These are phyloP conservation scores for Cardiocondyla obscurior DNA, from an alignment of 1,140 invertebrate species.

Conservation along the genomic window DNA sequence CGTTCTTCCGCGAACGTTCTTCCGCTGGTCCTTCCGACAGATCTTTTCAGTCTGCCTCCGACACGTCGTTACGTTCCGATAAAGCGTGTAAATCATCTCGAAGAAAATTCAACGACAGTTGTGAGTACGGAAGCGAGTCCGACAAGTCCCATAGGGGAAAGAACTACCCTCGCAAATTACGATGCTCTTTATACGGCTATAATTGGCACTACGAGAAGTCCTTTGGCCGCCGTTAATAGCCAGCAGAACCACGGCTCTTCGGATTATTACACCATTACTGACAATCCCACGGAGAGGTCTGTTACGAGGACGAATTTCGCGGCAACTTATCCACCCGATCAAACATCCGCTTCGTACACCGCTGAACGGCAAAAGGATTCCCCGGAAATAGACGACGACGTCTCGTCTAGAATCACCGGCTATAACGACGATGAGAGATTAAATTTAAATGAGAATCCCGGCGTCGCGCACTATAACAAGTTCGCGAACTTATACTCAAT, in stretches of 20 bases:
- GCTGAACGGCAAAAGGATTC: not conserved
- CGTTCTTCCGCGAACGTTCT: constrained; percentile 7
- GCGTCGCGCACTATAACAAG: not conserved
- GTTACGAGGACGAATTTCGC: not conserved
- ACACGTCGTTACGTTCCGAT: constrained; percentile 13
- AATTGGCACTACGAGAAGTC: not conserved
- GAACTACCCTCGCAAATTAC: not conserved
- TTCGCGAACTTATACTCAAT: not conserved
- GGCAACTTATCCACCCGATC: not conserved
- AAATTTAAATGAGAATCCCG: not conserved
- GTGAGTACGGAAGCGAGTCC: not conserved
- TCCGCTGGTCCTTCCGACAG: constrained; percentile 30
- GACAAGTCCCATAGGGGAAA: not conserved
- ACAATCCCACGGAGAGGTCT: not conserved
- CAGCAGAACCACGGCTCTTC: not conserved
- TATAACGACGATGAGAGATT: not conserved
- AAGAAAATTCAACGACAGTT: not conserved
- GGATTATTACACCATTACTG: not conserved
- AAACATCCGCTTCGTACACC: not conserved
- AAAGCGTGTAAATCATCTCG: not conserved
- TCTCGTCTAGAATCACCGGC: not conserved
- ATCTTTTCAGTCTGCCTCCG: not conserved
- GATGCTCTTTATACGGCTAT: not conserved
- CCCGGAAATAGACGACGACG: not conserved
- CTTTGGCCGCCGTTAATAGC: not conserved